These are phyloP conservation scores for Neoniphon sammara DNA, from an alignment of 2,797 vertebrate genomes.

Conservation along the genomic window DNA sequence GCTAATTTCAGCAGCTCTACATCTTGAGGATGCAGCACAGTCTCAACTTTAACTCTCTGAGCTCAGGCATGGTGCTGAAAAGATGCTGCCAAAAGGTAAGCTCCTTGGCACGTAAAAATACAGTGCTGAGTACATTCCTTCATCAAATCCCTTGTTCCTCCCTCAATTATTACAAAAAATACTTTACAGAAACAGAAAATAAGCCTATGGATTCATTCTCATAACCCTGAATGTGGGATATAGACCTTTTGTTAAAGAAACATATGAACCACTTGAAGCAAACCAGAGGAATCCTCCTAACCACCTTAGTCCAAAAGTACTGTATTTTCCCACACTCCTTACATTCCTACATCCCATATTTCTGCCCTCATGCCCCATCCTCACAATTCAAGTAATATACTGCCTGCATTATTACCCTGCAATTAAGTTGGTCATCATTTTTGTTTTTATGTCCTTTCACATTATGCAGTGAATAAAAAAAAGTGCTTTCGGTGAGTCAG, in stretches of 20 bases:
- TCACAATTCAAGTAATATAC: no score
- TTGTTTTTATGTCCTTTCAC: no score
- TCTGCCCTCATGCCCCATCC: no score
- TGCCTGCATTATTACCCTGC: no score
- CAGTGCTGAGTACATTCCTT: constrained; percentile 25
- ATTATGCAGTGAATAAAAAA: no score
- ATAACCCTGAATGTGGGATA: constrained; percentile 20
- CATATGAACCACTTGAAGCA: not conserved
- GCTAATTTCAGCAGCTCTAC: not conserved
- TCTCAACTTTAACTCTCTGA: constrained; percentile 54
- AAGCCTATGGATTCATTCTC: constrained; percentile 13
- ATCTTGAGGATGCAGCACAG: constrained; percentile 33
- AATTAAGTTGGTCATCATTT: no score
- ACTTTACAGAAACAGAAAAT: not conserved
- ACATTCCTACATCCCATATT: no score
- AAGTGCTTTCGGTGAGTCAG: no score
- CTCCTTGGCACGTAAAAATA: constrained; percentile 29
- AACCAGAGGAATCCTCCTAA: no score
- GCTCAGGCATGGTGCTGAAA: constrained; percentile 53
- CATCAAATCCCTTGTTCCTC: constrained; percentile 28
- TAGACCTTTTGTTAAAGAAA: not conserved
- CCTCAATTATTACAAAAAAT: constrained; percentile 16
- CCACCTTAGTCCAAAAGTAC: no score
- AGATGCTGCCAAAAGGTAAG: constrained; percentile 30
- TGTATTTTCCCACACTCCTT: no score